Evolutionary conservation across 2,797 vertebrate species (phyloP).

Genomic region (Sylvilagus floridanus): DNA sequence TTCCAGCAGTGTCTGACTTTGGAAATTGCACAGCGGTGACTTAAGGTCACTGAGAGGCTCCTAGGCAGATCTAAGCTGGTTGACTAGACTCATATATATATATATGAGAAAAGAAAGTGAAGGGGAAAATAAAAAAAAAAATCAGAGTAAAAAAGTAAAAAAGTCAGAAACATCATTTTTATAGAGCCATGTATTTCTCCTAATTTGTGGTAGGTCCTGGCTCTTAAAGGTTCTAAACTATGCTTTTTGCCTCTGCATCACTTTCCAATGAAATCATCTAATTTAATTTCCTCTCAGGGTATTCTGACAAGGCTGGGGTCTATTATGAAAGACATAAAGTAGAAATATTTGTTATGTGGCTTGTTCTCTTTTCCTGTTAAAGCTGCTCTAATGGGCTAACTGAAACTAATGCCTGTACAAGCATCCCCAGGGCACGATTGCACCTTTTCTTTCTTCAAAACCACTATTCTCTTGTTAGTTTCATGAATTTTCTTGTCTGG

Average conservation of each 20-base stretch:
- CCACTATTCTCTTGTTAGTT: not conserved
- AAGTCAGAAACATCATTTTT: not conserved
- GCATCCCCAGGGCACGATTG: not conserved
- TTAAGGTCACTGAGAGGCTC: not conserved
- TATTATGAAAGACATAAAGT: slow-evolving; percentile 62
- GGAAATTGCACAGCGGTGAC: not conserved
- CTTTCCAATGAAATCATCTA: slow-evolving; percentile 57
- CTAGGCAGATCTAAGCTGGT: not conserved
- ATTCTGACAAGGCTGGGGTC: slow-evolving; percentile 38
- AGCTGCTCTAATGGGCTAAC: slow-evolving; percentile 38
- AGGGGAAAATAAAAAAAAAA: not conserved
- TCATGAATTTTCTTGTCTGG: not conserved
- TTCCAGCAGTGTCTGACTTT: not conserved
- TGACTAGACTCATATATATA: not conserved
- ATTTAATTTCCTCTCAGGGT: slow-evolving; percentile 67
- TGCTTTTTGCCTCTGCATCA: slow-evolving; percentile 44
- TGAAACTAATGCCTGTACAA: slow-evolving; percentile 9
- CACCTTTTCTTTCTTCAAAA: slow-evolving; percentile 1
- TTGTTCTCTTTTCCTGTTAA: slow-evolving; percentile 62
- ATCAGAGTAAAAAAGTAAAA: not conserved
- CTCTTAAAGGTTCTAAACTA: slow-evolving; percentile 21
- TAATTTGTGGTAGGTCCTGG: slow-evolving; percentile 29
- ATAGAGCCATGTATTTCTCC: not conserved
- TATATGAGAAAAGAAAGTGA: not conserved
- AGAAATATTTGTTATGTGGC: slow-evolving; percentile 66